Evolutionary conservation across 2,113 vertebrate species (phyloP), one percentile per base, ranked within the genome.

Genomic region (Salvelinus namaycush): DNA sequence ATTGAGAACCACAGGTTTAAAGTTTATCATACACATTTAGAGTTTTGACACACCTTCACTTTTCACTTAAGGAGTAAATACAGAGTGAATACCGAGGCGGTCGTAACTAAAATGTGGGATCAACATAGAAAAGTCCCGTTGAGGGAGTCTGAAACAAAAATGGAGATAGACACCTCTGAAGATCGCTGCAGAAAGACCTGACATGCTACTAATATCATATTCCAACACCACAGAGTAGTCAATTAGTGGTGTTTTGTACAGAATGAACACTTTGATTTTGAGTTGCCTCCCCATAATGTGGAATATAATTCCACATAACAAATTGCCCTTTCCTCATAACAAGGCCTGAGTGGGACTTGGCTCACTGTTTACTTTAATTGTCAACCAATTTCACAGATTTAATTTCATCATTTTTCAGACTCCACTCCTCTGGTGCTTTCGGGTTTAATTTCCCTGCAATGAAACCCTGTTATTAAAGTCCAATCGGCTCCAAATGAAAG

Each of bases 401-500:
- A 85, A 82, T 79, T 78, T 72, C 60, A 79, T 80, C 72, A 72
- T 80, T 72, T 78, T 86, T 84, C 76, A 82, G 72, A 29, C 39
- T 57, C 60, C 34, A 62, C 74, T 77, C 54, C 71, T 76, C 67
- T 39, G 71, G 51, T 65, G 75, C 69, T 71, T 57, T 69, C 64
- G 73, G 68, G 62, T 76, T 80, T 78, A 78, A 84, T 80, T 79
- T 79, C 74, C 65, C 80, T 73, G 66, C 68, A 71, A 18, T 80
- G 79, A 79, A 82, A 66, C 70, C 34, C 68, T 24, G 68, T 77
- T 86, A 77, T 83, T 84, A 77, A 82, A 74, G 76, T 75, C 80
- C 75, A 80, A 76, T 76, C 81, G 78, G 76, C 76, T 78, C 67
- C 71, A 68, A 27, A 75, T 51, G 54, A 78, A 81, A 62, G 68